Evolutionary conservation across 2,113 vertebrate genomes (phyloP), one percentile per base, ranked within the genome.

Genomic region (Dasyprocta punctata): DNA sequence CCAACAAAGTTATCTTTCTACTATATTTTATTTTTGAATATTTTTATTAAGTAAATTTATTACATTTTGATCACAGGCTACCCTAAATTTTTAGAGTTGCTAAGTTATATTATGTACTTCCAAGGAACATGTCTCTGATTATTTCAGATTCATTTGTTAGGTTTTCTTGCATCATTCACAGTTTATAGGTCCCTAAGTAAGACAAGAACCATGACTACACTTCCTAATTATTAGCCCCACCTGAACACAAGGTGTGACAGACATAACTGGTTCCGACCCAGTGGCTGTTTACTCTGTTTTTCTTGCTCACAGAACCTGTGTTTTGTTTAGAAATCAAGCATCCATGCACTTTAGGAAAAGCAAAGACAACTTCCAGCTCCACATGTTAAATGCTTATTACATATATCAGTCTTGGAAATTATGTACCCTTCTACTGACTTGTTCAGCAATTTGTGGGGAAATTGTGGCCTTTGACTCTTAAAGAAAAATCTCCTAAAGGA

Each of bases 301-400:
- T n/a, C 83, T 71, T 91, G 52, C 73, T 93, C 67, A 93, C 1
- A 92, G 67, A 63, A 83, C 41, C 28, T 60, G 85, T 7, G 82
- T 94, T 95, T 86, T 86, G n/a, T 73, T 90, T 30, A 90, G 81
- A 58, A 96, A 96, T 77, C 69, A 87, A 90, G 38, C 24, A 92
- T 24, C 30, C 44, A n/a, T 58, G 47, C n/a, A 16, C 82, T 84
- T 95, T 44, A 84, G 6, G 65, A n/a, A 52, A 95, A 56, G 33
- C 1, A 36, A 49, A 88, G 58, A 90, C 12, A 89, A 82, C 54
- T 93, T 67, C 38, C 71, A 63, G 14, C 8, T 20, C 49, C 26
- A 75, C 8, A 44, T 16, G 60, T 49, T 90, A 90, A 96, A 36
- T 92, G 12, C 52, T 96, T 41, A 88, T 90, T 84, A 65, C 24